Evolutionary conservation across 2,888 invertebrate genomes (phyloP), one percentile per base, ranked within the genome.

Genomic region (Aphodius sticticus): DNA sequence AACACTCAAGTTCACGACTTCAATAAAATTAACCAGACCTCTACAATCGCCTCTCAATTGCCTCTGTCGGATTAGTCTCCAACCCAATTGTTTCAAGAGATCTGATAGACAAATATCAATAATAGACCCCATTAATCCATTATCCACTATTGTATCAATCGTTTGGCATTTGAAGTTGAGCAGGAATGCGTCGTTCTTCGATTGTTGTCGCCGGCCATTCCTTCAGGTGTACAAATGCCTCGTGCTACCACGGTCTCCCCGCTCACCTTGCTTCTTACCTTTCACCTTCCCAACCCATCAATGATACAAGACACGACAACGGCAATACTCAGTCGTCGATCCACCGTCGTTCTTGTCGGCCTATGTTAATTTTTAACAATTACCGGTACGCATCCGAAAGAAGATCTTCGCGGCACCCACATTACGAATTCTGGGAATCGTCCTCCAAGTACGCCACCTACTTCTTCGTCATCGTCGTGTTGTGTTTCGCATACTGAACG

Each of bases 221-320:
- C 69, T 72, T 72, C 76, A 77, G 16, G 75, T 81, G 70, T 74
- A 81, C 77, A 78, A 72, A 72, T 78, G 36, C 37, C 35, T 26
- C 74, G 26, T 78, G 38, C 69, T 78, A 76, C 38, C 79, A 76
- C 75, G 74, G 75, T 78, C 76, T 81, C 81, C 81, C 81, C 81
- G 78, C 81, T 81, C 71, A 75, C 76, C 81, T 81, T 78, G 81
- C 70, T 77, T 77, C 71, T 76, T 81, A 81, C 81, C 81, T 81
- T 81, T 81, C 81, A 81, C 81, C 81, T 81, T 78, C 81, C 81
- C 81, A 81, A 81, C 81, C 81, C 81, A 81, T 79, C 69, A 26
- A 69, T 74, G 72, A 80, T 76, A 71, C 78, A 78, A 80, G 78
- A 80, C 53, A 53, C 70, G 14, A 4, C 74, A 74, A 74, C 74